These are phyloP conservation scores for Erebia ligea DNA, from an alignment of 2,888 invertebrate genomes.

Conservation along the genomic window DNA sequence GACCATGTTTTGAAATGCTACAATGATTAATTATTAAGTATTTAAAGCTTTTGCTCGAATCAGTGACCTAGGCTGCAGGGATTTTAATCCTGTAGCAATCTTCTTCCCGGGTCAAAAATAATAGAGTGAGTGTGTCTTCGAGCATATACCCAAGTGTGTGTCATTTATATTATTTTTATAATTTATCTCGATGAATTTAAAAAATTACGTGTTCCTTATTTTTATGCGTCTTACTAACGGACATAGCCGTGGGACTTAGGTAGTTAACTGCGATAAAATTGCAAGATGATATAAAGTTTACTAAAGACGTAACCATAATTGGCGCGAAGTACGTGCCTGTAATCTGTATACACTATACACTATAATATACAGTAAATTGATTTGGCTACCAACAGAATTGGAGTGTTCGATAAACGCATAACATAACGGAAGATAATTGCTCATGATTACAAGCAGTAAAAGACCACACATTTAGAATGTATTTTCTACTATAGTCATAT, in stretches of 20 bases:
- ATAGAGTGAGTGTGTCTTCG: no score
- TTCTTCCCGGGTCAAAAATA: no score
- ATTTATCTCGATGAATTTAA: not conserved
- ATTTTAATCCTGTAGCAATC: no score
- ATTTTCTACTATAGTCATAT: not conserved
- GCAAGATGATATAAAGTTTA: not conserved
- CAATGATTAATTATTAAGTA: no score
- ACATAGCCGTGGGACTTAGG: not conserved
- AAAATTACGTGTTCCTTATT: not conserved
- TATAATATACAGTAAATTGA: conserved; percentile 34
- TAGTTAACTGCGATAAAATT: not conserved
- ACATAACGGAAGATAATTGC: conserved; percentile 34
- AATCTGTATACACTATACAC: not conserved
- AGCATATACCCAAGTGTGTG: no score
- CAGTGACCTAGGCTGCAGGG: no score
- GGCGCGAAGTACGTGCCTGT: conserved; percentile 21
- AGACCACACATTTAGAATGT: conserved; percentile 15
- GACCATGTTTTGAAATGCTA: not conserved
- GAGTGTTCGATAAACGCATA: conserved; percentile 35
- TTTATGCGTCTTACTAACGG: not conserved
- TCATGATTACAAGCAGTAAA: conserved; percentile 24
- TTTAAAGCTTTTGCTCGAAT: no score
- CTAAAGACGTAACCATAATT: conserved; percentile 23
- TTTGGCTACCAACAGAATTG: conserved; percentile 37
- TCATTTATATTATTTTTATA: no score